phyloP scores from a whole-genome alignment of 2,113 vertebrate species.

The Stegastes partitus region DNA sequence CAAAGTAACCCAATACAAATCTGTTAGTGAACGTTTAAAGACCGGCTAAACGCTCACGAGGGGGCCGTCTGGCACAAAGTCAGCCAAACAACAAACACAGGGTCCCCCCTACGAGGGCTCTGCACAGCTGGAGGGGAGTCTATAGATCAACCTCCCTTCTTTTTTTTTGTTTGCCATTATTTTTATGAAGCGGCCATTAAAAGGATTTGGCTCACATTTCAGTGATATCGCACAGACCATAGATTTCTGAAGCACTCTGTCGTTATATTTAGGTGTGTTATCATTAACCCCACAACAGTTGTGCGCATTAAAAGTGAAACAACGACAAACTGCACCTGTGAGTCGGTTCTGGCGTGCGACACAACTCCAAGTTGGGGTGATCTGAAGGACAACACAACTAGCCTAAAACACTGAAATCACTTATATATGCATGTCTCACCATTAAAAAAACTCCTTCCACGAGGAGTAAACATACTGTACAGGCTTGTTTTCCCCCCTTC shows the following conservation, averaged over 20 bases:
- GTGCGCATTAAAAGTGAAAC: background rate
- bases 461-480: too few species aligned
- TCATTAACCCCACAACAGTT: too few species aligned
- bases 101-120: conserved; percentile 25
- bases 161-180: background rate
- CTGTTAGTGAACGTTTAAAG: conserved; percentile 27
- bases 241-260: background rate
- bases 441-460: too few species aligned
- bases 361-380: too few species aligned
- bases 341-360: too few species aligned
- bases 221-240: conserved; percentile 5
- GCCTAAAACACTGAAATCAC: too few species aligned
- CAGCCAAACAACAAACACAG: conserved; percentile 26
- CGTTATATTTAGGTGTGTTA: too few species aligned
- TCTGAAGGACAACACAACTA: too few species aligned
- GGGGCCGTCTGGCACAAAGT: conserved; percentile 3
- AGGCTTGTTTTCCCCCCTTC: too few species aligned
- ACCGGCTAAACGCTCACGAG: conserved; percentile 37
- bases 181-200: conserved; percentile 52
- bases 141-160: conserved; percentile 16
- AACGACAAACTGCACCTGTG: too few species aligned
- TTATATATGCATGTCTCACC: too few species aligned
- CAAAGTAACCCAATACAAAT: conserved; percentile 36
- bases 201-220: conserved; percentile 31
- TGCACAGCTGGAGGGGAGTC: conserved; percentile 27